Conservation (phyloP, 2,888 invertebrate species). For the Lasioglossum morio region DNA sequence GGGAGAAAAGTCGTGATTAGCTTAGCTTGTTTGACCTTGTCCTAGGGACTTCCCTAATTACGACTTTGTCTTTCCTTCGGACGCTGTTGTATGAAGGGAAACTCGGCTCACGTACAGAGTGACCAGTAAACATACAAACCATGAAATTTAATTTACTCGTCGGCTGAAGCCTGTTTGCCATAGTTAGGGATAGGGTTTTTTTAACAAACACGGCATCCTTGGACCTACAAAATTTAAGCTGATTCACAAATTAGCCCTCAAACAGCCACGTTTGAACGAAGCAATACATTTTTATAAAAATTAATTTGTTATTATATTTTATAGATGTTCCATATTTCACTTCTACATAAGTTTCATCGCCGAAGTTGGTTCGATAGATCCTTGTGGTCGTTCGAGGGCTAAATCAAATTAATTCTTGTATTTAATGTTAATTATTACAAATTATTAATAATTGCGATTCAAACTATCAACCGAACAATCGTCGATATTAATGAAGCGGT, state of each 20-base stretch:
- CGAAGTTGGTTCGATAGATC: no score
- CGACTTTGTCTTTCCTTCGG: background rate
- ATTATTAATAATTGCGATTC: background rate
- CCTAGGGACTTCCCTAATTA: background rate
- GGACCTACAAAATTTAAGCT: background rate
- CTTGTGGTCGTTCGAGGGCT: no score
- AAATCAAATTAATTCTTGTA: background rate
- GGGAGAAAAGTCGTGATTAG: no score
- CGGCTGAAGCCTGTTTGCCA: background rate
- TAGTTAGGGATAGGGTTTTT: background rate
- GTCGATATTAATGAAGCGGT: background rate
- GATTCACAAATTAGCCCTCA: no score
- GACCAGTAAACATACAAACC: slow-evolving; percentile 15
- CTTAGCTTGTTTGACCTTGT: slow-evolving; percentile 8
- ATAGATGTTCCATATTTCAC: no score
- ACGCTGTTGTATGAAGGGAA: background rate
- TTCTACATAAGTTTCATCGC: no score
- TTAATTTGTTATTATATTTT: no score
- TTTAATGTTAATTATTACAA: background rate
- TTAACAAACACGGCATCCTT: background rate
- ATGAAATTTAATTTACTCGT: slow-evolving; percentile 29
- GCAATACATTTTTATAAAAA: no score
- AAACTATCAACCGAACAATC: background rate
- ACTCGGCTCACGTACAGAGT: slow-evolving; percentile 12
- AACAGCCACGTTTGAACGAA: no score